Percentiles rank a stretch among this genome's conserved stretches.
Conservation (phyloP, 1,140 invertebrate species). For the Alviniconcha marisindica region DNA sequence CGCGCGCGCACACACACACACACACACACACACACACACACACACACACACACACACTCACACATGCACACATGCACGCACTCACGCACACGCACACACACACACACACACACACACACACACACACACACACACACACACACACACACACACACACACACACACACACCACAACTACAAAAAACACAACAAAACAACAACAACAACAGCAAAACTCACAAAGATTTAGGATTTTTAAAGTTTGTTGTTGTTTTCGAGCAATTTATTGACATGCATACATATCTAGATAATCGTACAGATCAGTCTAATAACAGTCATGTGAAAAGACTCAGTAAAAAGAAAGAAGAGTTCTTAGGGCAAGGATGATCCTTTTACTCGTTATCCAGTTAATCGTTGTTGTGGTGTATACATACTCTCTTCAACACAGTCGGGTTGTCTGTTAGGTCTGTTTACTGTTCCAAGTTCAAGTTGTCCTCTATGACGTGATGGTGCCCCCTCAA, state of each 20-base stretch:
- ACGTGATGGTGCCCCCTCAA: too few species aligned
- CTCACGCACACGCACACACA: background rate
- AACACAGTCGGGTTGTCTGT: too few species aligned
- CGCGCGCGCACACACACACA: background rate
- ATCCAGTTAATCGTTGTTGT: too few species aligned
- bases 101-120: background rate
- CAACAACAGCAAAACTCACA: background rate
- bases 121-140: conserved; percentile 38
- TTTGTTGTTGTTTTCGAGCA: background rate
- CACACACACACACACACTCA: conserved; percentile 20
- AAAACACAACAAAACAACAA: background rate
- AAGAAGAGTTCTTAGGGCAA: too few species aligned
- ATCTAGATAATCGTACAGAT: background rate
- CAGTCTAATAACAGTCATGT: background rate
- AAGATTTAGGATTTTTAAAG: background rate
- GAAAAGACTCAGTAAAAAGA: too few species aligned
- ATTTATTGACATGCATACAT: background rate
- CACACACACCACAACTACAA: background rate
- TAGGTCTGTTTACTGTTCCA: too few species aligned
- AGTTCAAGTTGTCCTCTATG: too few species aligned
- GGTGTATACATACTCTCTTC: too few species aligned
- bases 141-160: conserved; percentile 9
- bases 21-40: conserved; percentile 23
- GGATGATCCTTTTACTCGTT: too few species aligned
- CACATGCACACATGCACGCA: background rate